phyloP scores from a whole-genome alignment of 1,140 invertebrate species.

The Macrobrachium nipponense region DNA sequence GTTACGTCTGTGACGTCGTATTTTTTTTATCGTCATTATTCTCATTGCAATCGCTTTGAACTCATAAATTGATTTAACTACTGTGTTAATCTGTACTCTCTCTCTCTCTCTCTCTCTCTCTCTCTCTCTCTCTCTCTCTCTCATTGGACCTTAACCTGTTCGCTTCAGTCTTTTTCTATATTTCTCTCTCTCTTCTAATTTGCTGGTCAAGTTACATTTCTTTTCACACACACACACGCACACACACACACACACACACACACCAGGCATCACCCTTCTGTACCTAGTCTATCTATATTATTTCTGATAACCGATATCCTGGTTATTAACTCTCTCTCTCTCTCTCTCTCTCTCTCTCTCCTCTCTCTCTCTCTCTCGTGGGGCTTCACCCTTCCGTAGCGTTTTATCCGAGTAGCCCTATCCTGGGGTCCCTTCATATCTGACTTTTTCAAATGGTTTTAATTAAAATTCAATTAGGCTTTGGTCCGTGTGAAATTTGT shows the following conservation, averaged over 20 bases:
- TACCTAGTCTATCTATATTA: background rate
- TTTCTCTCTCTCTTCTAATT: background rate
- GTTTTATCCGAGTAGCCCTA: too few relatives aligned
- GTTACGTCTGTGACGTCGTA: too few relatives aligned
- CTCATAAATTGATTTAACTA: too few relatives aligned
- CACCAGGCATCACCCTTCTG: background rate
- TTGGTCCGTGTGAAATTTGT: slow-evolving; percentile 58
- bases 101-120: slow-evolving; percentile 38
- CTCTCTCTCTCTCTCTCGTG: background rate
- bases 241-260: background rate
- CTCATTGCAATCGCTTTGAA: too few relatives aligned
- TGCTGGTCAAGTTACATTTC: background rate
- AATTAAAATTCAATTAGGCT: slow-evolving; percentile 59
- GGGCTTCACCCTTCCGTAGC: background rate
- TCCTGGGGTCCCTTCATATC: slow-evolving; percentile 37
- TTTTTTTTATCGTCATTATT: too few relatives aligned
- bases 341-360: slow-evolving; percentile 9
- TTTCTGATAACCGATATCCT: background rate
- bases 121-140: slow-evolving; percentile 41
- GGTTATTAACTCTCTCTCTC: background rate
- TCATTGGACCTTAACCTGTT: too few relatives aligned
- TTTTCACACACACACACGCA: background rate
- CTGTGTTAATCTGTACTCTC: background rate
- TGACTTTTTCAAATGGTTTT: slow-evolving; percentile 61
- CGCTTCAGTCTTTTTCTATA: background rate